These are phyloP conservation scores for Pipistrellus nathusii DNA, from an alignment of 2,797 vertebrate genomes.

Conservation along the genomic window DNA sequence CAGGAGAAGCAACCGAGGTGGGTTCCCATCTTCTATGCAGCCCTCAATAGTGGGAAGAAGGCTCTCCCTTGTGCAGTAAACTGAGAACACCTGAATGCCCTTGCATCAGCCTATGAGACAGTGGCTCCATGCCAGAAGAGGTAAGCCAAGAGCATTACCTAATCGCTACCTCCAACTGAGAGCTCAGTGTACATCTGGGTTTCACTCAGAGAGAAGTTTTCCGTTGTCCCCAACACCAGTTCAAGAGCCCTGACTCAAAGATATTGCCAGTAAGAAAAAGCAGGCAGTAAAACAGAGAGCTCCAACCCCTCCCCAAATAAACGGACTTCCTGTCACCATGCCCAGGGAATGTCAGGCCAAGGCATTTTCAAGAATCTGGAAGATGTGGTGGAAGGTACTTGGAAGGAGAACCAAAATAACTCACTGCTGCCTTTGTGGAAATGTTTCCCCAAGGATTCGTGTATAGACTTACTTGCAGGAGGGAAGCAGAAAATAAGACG, in stretches of 20 bases:
- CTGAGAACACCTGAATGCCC: background rate
- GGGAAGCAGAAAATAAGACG: background rate
- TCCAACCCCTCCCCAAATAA: background rate
- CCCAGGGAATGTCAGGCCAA: background rate
- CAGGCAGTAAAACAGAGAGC: background rate
- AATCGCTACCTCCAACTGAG: background rate
- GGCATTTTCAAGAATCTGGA: background rate
- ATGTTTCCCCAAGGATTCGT: background rate
- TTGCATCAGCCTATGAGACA: background rate
- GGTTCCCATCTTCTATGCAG: background rate
- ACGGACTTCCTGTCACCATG: background rate
- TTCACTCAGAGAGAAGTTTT: background rate
- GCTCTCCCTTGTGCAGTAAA: background rate
- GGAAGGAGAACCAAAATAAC: background rate
- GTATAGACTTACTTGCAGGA: background rate
- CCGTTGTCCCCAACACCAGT: background rate
- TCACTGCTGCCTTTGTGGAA: background rate
- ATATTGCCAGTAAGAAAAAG: background rate
- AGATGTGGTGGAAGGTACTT: background rate
- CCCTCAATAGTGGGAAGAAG: background rate
- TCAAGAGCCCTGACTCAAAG: background rate
- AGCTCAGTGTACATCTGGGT: background rate
- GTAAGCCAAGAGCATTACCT: background rate
- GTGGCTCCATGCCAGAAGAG: background rate
- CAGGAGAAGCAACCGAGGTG: background rate